Percentiles rank a stretch among this genome's conserved stretches.
Evolutionary conservation across 2,797 vertebrate genomes (phyloP).

Genomic region (Naso thynnoides): DNA sequence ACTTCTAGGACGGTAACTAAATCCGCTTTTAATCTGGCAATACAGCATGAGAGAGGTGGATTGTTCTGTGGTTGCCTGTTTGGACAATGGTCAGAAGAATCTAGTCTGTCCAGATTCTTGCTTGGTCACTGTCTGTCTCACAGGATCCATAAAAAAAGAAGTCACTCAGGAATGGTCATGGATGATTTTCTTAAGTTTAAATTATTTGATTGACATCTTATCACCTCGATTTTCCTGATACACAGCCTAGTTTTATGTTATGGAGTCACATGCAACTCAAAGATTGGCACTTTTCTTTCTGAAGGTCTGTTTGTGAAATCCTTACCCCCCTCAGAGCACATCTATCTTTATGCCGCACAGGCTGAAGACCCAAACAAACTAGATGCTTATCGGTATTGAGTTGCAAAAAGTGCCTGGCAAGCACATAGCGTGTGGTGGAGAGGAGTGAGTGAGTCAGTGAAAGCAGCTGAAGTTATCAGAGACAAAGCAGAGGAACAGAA

Average conservation of each 20-base stretch:
- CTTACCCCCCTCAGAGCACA: background rate
- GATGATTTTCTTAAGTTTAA: background rate
- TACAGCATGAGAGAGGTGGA: slow-evolving; percentile 31
- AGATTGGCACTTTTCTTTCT: slow-evolving; percentile 12
- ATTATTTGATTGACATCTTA: slow-evolving; percentile 9
- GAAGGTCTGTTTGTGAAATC: slow-evolving; percentile 22
- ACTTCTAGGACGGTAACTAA: slow-evolving; percentile 66
- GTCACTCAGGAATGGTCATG: background rate
- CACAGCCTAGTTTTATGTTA: slow-evolving; percentile 12
- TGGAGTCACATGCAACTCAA: background rate
- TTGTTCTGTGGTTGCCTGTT: slow-evolving; percentile 37
- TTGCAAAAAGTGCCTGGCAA: slow-evolving; percentile 39
- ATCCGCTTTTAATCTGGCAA: slow-evolving; percentile 53
- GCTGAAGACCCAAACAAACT: slow-evolving; percentile 56
- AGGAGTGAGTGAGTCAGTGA: slow-evolving; percentile 21
- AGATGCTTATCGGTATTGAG: slow-evolving; percentile 41
- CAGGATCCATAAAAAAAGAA: background rate
- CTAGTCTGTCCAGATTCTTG: slow-evolving; percentile 55
- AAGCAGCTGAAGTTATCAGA: slow-evolving; percentile 49
- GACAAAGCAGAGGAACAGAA: slow-evolving; percentile 42
- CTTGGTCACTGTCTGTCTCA: slow-evolving; percentile 14
- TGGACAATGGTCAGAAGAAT: slow-evolving; percentile 54
- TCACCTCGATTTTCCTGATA: background rate
- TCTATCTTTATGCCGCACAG: slow-evolving; percentile 31
- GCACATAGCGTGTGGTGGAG: slow-evolving; percentile 24